These are phyloP conservation scores for Bovichtus diacanthus DNA, from an alignment of 2,797 vertebrate species.

Conservation along the genomic window DNA sequence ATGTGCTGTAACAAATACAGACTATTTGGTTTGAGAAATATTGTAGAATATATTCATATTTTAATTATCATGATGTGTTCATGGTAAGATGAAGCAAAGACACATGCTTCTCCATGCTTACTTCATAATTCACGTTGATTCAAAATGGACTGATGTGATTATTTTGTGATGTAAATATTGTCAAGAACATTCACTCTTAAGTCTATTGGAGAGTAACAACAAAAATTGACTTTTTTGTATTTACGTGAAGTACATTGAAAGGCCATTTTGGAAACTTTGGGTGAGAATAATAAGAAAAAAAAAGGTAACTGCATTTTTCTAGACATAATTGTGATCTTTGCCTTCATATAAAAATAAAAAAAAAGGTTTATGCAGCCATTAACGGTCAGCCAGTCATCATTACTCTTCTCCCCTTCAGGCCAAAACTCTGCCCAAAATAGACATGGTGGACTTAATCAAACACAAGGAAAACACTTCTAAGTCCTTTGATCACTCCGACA, in stretches of 20 bases:
- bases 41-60: neutral
- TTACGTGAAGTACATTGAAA: neutral
- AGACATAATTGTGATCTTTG: neutral
- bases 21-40: neutral
- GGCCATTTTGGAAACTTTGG: neutral
- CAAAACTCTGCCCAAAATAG: neutral
- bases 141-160: slow-evolving; percentile 3
- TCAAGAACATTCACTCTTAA: slow-evolving; percentile 47
- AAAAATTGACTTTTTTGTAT: neutral
- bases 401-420: neutral
- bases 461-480: neutral
- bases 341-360: neutral
- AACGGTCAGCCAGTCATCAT: neutral
- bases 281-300: too few species aligned
- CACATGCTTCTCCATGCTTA: slow-evolving; percentile 18
- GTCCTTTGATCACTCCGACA: slow-evolving; percentile 10
- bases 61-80: too few species aligned
- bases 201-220: slow-evolving; percentile 21
- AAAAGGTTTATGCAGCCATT: neutral
- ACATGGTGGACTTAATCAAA: neutral
- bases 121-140: slow-evolving; percentile 25
- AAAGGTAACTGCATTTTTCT: too few species aligned
- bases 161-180: slow-evolving; percentile 24
- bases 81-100: neutral
- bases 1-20: neutral